Base-by-base conservation (phyloP, 2,888 invertebrate genomes). In the Metalampra italica region DNA sequence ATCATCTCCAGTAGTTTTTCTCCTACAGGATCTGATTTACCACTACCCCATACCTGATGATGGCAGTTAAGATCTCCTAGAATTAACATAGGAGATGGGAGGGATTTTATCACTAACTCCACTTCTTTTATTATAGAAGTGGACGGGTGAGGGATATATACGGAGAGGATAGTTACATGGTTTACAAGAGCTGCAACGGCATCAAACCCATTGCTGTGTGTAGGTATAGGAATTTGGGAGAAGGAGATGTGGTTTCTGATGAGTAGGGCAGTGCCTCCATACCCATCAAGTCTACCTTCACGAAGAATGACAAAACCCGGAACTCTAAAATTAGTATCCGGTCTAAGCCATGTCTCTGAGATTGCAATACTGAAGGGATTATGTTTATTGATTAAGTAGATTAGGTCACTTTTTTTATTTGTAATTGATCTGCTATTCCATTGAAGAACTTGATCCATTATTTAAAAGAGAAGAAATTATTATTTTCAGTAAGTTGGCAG, bases 271-370 rank as follows among this genome's bases (percentile, higher is more conserved):
- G 43, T 11, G 1, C 59, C 59, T 8, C 43, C 63, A 39, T 56
- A 53, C 1, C 60, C 59, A 37, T 64, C 59, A 29, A 3, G n/a
- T 36, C 59, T 52, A 49, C 59, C 59, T 46, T 60, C 56, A 12
- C 61, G 50, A 7, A 62, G 50, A 50, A 59, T 57, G 5, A 55
- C 38, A 42, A 49, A 61, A 5, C 59, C 60, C n/a, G n/a, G n/a
- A n/a, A n/a, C n/a, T n/a, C n/a, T n/a, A n/a, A n/a, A n/a, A n/a
- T n/a, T n/a, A n/a, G 46, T 46, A 3, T 43, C 53, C 8, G 59
- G 54, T 9, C 46, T 37, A n/a, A 57, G 43, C 57, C 61, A 61
- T 22, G 56, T 50, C 51, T 58, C 57, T 32, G 50, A 41, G 41
- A 58, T 46, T 36, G 52, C 48, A 50, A 12, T 29, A 53, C 29